Evolutionary conservation across 92 coral and sea anemone genomes (phyloP), one percentile per base, ranked within the genome.

Genomic region (Heteractis magnifica): DNA sequence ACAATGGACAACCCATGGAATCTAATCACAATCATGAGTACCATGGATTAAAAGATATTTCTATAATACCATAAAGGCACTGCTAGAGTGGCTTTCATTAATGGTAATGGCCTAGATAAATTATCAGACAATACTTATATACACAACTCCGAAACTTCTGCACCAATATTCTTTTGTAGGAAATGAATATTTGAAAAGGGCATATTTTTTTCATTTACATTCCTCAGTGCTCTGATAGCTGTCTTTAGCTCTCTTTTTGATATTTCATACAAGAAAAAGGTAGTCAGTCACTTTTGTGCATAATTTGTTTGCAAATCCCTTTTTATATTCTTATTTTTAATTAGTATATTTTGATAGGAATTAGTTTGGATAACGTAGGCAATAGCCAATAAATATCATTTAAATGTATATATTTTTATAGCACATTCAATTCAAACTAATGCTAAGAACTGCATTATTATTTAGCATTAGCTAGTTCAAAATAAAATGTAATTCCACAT

Each of bases 401-500:
- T 2, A 62, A 62, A 62, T 68, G 49, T 68, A 68, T 68, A 68
- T 68, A 68, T 68, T 68, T 53, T 68, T 26, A 68, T 68, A 23
- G 14, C 14, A 68, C 49, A 68, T 6, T 68, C 71, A 68, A 68
- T 68, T 68, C 73, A 68, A 15, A 64, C 18, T 26, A 68, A 68
- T 68, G 73, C 73, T 68, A 2, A 68, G 48, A 68, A 68, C 23
- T 8, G 73, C 49, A 68, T 62, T 62, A 68, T 68, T 68, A n/a
- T 10, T 21, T 26, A 68, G 48, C 73, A 68, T 1, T 8, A 68
- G 49, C 15, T 68, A 68, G 65, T 52, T 51, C 18, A 76, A n/a
- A n/a, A 76, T 76, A 76, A 16, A 50, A 76, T 76, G 65, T 76
- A 20, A 76, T 9, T 50, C 34, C 65, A 76, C 79, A 76, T 76